These are phyloP conservation scores for Caenorhabditis drosophilae DNA, from an alignment of 2,888 invertebrate genomes.

Conservation along the genomic window DNA sequence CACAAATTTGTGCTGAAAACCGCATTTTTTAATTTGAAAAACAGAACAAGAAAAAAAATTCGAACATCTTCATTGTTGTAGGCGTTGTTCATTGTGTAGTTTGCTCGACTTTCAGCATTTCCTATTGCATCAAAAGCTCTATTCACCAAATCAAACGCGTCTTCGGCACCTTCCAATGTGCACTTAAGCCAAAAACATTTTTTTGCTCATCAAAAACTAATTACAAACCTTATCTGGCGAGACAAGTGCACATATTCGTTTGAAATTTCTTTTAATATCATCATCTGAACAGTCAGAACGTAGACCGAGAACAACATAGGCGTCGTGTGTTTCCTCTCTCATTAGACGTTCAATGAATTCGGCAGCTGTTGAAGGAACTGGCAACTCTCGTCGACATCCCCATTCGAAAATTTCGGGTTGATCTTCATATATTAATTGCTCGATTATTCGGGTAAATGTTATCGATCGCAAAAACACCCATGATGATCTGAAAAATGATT, in stretches of 20 bases:
- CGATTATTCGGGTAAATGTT: constrained; percentile 9
- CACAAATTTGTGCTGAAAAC: constrained; percentile 38
- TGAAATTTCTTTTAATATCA: constrained; percentile 91
- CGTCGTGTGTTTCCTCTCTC: constrained; percentile 83
- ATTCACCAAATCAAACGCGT: constrained; percentile 92
- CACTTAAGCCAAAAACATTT: constrained; percentile 15
- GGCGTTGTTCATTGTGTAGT: constrained; percentile 16
- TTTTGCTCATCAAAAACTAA: neutral
- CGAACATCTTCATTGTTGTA: constrained; percentile 8
- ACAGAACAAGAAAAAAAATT: too few relatives aligned
- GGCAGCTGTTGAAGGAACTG: constrained; percentile 74
- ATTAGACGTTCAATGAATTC: constrained; percentile 91
- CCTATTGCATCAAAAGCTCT: constrained; percentile 94
- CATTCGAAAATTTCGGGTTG: constrained; percentile 12
- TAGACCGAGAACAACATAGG: constrained; percentile 89
- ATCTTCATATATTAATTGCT: neutral
- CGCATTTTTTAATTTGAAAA: neutral
- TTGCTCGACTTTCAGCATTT: constrained; percentile 76
- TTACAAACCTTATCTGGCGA: constrained; percentile 83
- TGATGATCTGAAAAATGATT: too few relatives aligned
- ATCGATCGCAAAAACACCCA: constrained; percentile 8
- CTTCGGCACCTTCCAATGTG: constrained; percentile 79
- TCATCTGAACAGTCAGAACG: constrained; percentile 87
- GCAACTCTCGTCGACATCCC: constrained; percentile 21
- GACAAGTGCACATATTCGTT: constrained; percentile 88